These are phyloP conservation scores for Tachina fera DNA, from an alignment of 2,888 invertebrate species.

Conservation along the genomic window DNA sequence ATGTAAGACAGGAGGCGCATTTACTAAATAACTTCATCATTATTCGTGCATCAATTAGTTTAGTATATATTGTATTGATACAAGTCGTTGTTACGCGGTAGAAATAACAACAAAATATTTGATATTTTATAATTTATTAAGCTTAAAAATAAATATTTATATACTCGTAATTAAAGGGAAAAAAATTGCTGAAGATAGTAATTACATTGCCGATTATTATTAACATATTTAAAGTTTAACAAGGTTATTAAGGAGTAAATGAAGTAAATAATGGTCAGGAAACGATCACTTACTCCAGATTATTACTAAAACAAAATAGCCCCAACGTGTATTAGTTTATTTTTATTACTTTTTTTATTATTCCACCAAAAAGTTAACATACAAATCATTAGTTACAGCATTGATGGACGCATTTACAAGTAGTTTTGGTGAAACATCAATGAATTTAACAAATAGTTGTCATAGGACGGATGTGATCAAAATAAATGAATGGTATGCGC, in stretches of 20 bases:
- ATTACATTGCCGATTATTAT: conserved; percentile 30
- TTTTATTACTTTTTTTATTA: too few relatives aligned
- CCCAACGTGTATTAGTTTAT: too few relatives aligned
- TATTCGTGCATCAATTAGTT: conserved; percentile 70
- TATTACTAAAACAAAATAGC: too few relatives aligned
- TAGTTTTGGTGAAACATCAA: too few relatives aligned
- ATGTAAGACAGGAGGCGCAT: conserved; percentile 35
- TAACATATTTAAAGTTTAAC: conserved; percentile 10
- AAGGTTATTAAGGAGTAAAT: background rate
- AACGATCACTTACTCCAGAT: too few relatives aligned
- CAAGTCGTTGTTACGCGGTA: conserved; percentile 1
- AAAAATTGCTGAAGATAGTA: conserved; percentile 2
- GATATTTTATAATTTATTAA: conserved; percentile 58
- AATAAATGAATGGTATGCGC: too few relatives aligned
- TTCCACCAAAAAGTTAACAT: too few relatives aligned
- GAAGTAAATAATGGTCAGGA: too few relatives aligned
- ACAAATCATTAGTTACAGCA: too few relatives aligned
- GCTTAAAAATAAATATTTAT: conserved; percentile 25
- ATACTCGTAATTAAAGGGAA: background rate
- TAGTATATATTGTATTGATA: conserved; percentile 21
- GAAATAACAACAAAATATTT: conserved; percentile 30
- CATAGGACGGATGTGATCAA: too few relatives aligned
- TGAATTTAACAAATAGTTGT: too few relatives aligned
- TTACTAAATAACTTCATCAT: conserved; percentile 69
- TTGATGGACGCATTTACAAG: too few relatives aligned